Evolutionary conservation across 2,888 invertebrate genomes (phyloP).

Genomic region (Erebia palarica): DNA sequence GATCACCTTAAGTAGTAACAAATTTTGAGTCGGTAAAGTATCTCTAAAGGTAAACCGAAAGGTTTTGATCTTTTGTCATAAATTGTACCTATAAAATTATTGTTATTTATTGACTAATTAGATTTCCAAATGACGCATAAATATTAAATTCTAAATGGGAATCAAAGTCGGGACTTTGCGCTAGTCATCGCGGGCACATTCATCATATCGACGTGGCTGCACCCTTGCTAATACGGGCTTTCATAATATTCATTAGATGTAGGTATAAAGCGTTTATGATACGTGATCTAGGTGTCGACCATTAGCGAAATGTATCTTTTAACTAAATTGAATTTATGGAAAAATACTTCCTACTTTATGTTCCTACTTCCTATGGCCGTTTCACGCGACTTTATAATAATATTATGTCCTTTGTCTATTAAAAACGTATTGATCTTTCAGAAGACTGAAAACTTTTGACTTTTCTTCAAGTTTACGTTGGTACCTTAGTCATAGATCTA

Average conservation of each 20-base stretch:
- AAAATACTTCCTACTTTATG: slow-evolving; percentile 1
- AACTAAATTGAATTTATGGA: slow-evolving; percentile 37
- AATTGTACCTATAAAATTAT: slow-evolving; percentile 21
- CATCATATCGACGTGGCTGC: slow-evolving; percentile 74
- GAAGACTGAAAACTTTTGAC: no score
- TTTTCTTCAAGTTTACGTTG: no score
- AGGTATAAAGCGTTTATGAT: slow-evolving; percentile 64
- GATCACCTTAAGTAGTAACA: background rate
- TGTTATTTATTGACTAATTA: slow-evolving; percentile 23
- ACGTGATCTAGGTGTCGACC: slow-evolving; percentile 46
- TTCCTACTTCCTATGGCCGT: background rate
- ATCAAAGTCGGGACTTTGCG: slow-evolving; percentile 58
- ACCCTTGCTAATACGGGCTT: slow-evolving; percentile 63
- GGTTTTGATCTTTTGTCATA: slow-evolving; percentile 17
- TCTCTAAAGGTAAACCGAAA: slow-evolving; percentile 7
- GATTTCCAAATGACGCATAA: slow-evolving; percentile 29
- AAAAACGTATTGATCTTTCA: background rate
- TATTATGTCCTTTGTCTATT: background rate
- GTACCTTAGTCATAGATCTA: background rate
- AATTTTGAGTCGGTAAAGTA: background rate
- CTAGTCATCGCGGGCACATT: slow-evolving; percentile 74
- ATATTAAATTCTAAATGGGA: slow-evolving; percentile 62
- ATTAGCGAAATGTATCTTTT: slow-evolving; percentile 38
- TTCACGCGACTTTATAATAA: background rate
- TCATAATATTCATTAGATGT: slow-evolving; percentile 79